Base-by-base conservation (phyloP, 2,113 vertebrate genomes). In the Chaetodon auriga region DNA sequence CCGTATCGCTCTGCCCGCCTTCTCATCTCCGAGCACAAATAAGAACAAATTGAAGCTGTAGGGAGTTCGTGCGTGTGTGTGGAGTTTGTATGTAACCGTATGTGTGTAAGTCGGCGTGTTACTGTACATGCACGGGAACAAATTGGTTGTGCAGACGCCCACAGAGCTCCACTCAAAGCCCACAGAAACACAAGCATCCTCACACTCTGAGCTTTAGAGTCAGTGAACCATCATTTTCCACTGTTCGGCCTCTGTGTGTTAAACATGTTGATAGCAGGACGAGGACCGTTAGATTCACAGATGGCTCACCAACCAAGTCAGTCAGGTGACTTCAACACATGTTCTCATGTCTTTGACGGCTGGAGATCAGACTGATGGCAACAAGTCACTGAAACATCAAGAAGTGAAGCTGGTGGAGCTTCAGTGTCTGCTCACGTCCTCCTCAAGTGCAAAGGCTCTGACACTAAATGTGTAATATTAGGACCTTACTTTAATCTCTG, bases 1-100 rank as follows among this genome's bases (percentile, higher is more conserved):
- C 87, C 83, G 23, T 61, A 81, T 87, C 88, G 19, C 55, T 80
- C 68, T 48, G 70, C 80, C 87, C 23, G 80, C 86, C 91, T 87
- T 25, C 88, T 84, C 90, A 82, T 87, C 84, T 82, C 87, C 1
- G 11, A 78, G 49, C 78, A 83, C 88, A 89, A 91, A 90, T 87
- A 88, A 80, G 82, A 91, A 84, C 91, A 91, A 91, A 90, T 86
- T 89, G 84, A 84, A 69, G 84, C 82, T 66, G 80, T 15, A 9
- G 54, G 36, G 75, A 68, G 57, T 38, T 58, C 54, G 68, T 45
- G 0, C 5, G 36, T 15, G 41, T 30, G 51, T 49, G 68, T 19
- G 43, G 2, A 45, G 30, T 60, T 7, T 45, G 23, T 55, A 6
- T 75, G 30, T 60, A 35, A 41, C 41, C 11, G 16, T 41, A 19